Evolutionary conservation across 2,113 vertebrate genomes (phyloP).

Genomic region (Desmodus rotundus): DNA sequence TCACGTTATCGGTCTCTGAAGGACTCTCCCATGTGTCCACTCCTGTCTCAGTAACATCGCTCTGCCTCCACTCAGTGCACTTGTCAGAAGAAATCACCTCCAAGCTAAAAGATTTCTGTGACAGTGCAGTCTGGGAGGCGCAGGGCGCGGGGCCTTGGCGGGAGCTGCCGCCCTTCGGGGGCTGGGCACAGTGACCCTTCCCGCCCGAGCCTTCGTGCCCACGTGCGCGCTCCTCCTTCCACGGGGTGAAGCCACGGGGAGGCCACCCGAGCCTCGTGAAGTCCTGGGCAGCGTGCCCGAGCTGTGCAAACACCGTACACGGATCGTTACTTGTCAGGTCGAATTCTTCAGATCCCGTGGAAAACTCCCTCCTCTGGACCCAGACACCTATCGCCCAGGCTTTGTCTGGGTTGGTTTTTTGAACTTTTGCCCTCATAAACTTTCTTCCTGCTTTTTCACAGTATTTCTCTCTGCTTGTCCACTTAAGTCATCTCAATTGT

Average conservation of each 20-base stretch:
- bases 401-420: background rate
- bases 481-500: background rate
- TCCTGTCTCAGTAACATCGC: background rate
- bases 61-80: background rate
- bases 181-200: background rate
- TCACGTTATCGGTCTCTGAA: background rate
- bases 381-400: background rate
- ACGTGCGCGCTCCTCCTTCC: background rate
- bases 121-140: background rate
- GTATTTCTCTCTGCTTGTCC: background rate
- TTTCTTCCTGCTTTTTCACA: background rate
- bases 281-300: too few species aligned
- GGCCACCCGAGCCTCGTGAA: rapidly evolving
- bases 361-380: background rate
- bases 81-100: background rate
- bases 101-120: background rate
- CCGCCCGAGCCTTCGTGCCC: background rate
- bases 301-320: rapidly evolving
- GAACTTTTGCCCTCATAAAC: background rate
- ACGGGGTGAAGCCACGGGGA: background rate
- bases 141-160: background rate
- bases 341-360: background rate
- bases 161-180: too few species aligned
- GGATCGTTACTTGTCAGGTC: too few species aligned
- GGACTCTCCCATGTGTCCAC: background rate